Evolutionary conservation across 2,113 vertebrate genomes (phyloP).

Genomic region (Epinephelus moara): DNA sequence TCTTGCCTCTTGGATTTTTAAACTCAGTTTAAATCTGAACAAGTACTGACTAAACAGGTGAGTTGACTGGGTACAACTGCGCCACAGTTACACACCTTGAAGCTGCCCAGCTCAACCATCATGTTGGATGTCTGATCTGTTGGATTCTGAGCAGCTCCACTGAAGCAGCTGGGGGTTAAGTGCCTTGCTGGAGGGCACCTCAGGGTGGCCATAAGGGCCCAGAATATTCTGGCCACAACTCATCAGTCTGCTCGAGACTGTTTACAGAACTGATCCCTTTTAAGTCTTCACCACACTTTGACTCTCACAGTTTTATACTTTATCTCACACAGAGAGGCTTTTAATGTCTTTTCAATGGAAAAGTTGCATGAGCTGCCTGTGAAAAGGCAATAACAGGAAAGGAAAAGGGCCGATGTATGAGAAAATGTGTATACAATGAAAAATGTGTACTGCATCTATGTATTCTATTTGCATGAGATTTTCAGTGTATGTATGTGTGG

Average conservation of each 20-base stretch:
- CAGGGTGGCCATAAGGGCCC: neutral
- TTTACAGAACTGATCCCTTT: constrained; percentile 10
- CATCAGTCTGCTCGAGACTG: neutral
- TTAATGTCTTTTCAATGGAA: neutral
- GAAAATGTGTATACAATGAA: constrained; percentile 7
- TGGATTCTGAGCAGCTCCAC: constrained; percentile 3
- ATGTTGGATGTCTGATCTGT: constrained; percentile 14
- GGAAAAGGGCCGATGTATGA: neutral
- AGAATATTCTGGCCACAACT: neutral
- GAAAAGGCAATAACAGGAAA: constrained; percentile 4
- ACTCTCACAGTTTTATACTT: neutral
- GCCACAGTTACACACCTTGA: constrained; percentile 26
- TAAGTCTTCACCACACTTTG: constrained; percentile 9
- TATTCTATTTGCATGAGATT: constrained; percentile 24
- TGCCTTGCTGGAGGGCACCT: constrained; percentile 37
- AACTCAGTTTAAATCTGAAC: neutral
- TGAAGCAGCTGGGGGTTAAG: constrained; percentile 30
- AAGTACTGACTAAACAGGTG: neutral
- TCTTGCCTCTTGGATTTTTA: neutral
- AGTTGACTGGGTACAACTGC: neutral
- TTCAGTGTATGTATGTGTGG: constrained; percentile 28
- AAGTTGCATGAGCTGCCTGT: neutral
- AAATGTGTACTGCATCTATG: constrained; percentile 9
- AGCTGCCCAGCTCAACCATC: constrained; percentile 22
- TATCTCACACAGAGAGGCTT: neutral